Conservation (phyloP, 2,797 vertebrate genomes). For the Tenualosa thibaudeaui region DNA sequence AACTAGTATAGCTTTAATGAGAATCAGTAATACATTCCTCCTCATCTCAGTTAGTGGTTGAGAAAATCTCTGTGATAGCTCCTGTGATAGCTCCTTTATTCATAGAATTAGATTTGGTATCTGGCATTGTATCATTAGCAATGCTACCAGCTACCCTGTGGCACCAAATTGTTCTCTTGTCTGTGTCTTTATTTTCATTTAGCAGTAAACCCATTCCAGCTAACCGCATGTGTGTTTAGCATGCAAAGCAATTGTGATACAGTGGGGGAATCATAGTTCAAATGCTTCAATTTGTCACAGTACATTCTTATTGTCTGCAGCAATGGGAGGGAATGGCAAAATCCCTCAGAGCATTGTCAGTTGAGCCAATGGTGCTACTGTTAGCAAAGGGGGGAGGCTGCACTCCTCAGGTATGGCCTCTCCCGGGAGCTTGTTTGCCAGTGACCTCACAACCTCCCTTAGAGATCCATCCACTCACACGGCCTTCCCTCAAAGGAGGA, state of each 20-base stretch:
- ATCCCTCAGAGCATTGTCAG: neutral
- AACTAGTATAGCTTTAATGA: neutral
- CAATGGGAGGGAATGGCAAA: neutral
- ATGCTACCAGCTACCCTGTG: neutral
- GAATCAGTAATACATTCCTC: neutral
- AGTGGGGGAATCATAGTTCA: slow-evolving; percentile 16
- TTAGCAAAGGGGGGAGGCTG: neutral
- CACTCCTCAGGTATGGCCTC: neutral
- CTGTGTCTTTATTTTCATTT: neutral
- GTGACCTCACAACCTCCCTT: neutral
- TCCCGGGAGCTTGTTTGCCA: neutral
- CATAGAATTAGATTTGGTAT: neutral
- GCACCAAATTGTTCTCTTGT: neutral
- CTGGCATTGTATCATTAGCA: no score
- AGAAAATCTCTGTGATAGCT: no score
- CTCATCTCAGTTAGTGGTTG: no score
- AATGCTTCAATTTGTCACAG: slow-evolving; percentile 8
- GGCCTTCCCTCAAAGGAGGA: neutral
- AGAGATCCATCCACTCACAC: neutral
- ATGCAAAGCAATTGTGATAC: neutral
- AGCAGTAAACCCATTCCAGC: neutral
- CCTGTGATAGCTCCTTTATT: no score
- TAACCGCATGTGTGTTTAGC: neutral
- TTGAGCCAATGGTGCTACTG: neutral
- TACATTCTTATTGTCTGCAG: neutral